Base-by-base conservation (phyloP, 2,888 invertebrate species). In the Isoperla grammatica region DNA sequence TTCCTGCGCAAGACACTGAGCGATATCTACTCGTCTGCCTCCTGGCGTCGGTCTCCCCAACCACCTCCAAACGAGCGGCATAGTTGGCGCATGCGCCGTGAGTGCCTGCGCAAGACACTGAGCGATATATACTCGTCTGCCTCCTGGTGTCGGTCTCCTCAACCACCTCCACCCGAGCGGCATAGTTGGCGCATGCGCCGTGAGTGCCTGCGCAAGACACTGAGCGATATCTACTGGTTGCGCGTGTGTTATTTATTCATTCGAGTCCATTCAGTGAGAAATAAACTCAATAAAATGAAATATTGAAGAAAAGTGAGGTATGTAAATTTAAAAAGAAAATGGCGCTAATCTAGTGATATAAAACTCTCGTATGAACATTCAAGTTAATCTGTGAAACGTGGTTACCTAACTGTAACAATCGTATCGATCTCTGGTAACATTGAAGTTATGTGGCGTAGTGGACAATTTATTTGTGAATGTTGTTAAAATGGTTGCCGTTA, bases 41-140 rank as follows among this genome's bases (percentile, higher is more conserved):
- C n/a, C n/a, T n/a, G n/a, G n/a, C n/a, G n/a, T n/a, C n/a, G n/a
- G n/a, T n/a, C n/a, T n/a, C n/a, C n/a, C n/a, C n/a, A n/a, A n/a
- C n/a, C n/a, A n/a, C n/a, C n/a, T n/a, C n/a, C n/a, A n/a, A n/a
- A n/a, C n/a, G n/a, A n/a, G n/a, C n/a, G n/a, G n/a, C n/a, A n/a
- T n/a, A n/a, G n/a, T n/a, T n/a, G n/a, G n/a, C n/a, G n/a, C n/a
- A n/a, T n/a, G n/a, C n/a, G n/a, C n/a, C n/a, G n/a, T n/a, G n/a
- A n/a, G n/a, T n/a, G n/a, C n/a, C n/a, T n/a, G n/a, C n/a, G n/a
- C n/a, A n/a, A n/a, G n/a, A n/a, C n/a, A n/a, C n/a, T n/a, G n/a
- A n/a, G n/a, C n/a, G n/a, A n/a, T n/a, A n/a, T n/a, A n/a, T 70
- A n/a, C 59, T 67, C 39, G 66, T 65, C 15, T 61, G 63, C 48